Evolutionary conservation across 2,797 vertebrate genomes (phyloP).

Genomic region (Sorex maritimensis): DNA sequence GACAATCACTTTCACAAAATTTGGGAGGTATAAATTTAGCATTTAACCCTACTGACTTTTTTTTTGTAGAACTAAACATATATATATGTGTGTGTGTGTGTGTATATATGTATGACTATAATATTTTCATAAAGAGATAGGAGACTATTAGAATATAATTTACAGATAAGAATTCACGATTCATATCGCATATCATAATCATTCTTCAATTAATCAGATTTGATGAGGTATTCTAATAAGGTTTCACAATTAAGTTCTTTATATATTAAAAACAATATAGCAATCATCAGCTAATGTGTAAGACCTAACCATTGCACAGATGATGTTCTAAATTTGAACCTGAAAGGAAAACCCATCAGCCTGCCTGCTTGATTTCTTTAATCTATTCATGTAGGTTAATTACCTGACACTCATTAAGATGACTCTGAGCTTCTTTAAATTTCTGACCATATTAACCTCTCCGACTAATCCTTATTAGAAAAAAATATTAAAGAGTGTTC

Average conservation of each 20-base stretch:
- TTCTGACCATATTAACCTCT: constrained; percentile 88
- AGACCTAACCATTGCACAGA: constrained; percentile 82
- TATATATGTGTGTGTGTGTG: background rate
- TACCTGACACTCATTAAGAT: constrained; percentile 88
- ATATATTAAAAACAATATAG: constrained; percentile 86
- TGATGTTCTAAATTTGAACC: constrained; percentile 87
- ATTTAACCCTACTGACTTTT: constrained; percentile 1
- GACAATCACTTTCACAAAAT: background rate
- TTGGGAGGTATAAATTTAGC: constrained; percentile 42
- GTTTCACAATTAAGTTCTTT: constrained; percentile 81
- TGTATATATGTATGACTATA: too few species aligned
- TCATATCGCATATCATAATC: constrained; percentile 78
- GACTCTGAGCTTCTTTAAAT: constrained; percentile 87
- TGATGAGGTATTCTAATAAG: constrained; percentile 84
- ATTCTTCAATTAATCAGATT: constrained; percentile 82
- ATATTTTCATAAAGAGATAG: constrained; percentile 54
- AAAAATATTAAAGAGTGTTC: constrained; percentile 88
- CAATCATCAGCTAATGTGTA: constrained; percentile 79
- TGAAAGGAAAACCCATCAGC: constrained; percentile 86
- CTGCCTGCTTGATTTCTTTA: constrained; percentile 84
- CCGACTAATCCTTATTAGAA: constrained; percentile 88
- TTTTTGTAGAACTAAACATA: constrained; percentile 45
- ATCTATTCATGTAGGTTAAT: constrained; percentile 87
- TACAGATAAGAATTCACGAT: constrained; percentile 76
- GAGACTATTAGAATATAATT: constrained; percentile 63